A percentile compares a stretch with the other conserved stretches of the same genome.
Conservation (phyloP, 2,888 invertebrate genomes). For the Creontiades dilutus region DNA sequence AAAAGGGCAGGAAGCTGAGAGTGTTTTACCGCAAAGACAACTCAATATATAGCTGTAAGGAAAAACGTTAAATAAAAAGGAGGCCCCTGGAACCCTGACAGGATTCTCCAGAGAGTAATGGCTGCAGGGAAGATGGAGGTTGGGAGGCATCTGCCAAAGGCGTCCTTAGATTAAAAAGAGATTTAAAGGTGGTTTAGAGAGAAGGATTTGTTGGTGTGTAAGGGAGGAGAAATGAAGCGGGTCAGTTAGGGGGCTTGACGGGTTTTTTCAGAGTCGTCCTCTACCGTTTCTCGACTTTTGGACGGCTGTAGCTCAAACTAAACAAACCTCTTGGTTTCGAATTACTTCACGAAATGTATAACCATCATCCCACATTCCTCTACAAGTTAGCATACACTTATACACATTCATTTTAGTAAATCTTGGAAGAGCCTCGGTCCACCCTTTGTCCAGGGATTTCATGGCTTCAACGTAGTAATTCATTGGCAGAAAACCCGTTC, state of each 20-base stretch:
- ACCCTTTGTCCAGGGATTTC: no score
- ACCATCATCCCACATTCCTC: no score
- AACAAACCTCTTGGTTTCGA: no score
- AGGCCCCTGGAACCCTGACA: constrained; percentile 16
- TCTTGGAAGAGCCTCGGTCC: no score
- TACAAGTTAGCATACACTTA: no score
- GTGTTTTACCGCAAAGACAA: constrained; percentile 34
- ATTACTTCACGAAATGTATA: no score
- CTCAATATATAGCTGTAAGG: constrained; percentile 32
- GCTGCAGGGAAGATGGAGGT: constrained; percentile 25
- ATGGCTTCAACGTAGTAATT: no score
- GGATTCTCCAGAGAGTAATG: constrained; percentile 10
- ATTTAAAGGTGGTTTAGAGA: constrained; percentile 22
- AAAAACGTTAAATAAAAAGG: constrained; percentile 13
- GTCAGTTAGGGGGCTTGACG: background rate
- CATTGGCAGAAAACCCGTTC: no score
- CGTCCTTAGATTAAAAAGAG: constrained; percentile 55
- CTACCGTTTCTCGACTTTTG: no score
- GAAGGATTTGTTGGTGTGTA: background rate
- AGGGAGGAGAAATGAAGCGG: background rate
- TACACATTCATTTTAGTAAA: no score
- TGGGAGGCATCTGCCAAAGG: constrained; percentile 47
- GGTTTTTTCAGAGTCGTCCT: no score
- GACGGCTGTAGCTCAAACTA: no score
- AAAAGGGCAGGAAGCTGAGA: background rate